Percentiles rank a stretch among this genome's conserved stretches.
Conservation (phyloP, 2,888 invertebrate genomes). For the Agrochola macilenta region DNA sequence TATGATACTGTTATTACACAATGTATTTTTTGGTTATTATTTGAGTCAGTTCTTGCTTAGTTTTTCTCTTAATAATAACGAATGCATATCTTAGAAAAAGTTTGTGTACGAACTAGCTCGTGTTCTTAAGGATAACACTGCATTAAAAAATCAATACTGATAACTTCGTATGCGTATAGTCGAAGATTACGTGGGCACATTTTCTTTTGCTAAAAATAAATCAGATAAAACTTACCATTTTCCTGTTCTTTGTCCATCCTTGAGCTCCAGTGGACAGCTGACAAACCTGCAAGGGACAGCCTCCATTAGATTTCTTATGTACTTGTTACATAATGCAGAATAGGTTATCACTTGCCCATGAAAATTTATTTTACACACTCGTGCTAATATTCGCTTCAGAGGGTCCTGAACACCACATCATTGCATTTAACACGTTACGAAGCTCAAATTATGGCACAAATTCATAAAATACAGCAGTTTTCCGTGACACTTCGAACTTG, state of each 20-base stretch:
- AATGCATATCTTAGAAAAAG: not conserved
- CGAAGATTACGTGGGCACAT: slow-evolving; percentile 23
- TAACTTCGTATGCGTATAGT: not conserved
- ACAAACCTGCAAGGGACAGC: slow-evolving; percentile 91
- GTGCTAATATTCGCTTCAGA: slow-evolving; percentile 47
- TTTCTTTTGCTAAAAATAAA: not conserved
- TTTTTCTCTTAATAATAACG: not conserved
- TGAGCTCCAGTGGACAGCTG: slow-evolving; percentile 94
- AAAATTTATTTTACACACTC: slow-evolving; percentile 71
- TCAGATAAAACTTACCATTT: slow-evolving; percentile 91
- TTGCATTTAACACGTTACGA: slow-evolving; percentile 67
- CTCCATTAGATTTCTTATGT: slow-evolving; percentile 84
- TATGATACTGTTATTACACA: slow-evolving; percentile 41
- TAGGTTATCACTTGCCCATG: slow-evolving; percentile 86
- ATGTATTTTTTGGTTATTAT: slow-evolving; percentile 41
- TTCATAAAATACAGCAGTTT: slow-evolving; percentile 79
- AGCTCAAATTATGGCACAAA: slow-evolving; percentile 69
- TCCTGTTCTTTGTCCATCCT: slow-evolving; percentile 94
- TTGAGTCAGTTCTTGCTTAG: slow-evolving; percentile 8
- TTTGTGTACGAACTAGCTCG: not conserved
- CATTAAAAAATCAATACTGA: slow-evolving; percentile 49
- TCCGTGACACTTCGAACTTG: slow-evolving; percentile 72
- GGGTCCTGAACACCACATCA: slow-evolving; percentile 65
- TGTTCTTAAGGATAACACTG: slow-evolving; percentile 17
- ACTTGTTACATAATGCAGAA: slow-evolving; percentile 89